Percentiles rank a stretch among this genome's conserved stretches.
Evolutionary conservation across 92 coral and sea anemone genomes (phyloP).

Genomic region (Epizoanthus stellaris): DNA sequence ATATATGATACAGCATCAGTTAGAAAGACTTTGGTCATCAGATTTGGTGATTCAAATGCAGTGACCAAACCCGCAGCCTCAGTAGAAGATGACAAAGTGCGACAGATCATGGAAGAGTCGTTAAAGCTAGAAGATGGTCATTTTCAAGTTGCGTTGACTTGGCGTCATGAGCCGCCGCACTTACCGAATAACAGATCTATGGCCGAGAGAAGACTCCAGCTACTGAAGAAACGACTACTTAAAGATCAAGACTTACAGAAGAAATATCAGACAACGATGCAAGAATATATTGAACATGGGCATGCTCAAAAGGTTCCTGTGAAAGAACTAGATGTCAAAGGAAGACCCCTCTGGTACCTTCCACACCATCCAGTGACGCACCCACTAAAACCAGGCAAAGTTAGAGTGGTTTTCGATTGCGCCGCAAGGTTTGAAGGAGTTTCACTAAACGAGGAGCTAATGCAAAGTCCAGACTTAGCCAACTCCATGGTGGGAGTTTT

Average conservation of each 20-base stretch:
- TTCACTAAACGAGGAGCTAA: slow-evolving; percentile 25
- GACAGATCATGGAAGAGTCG: slow-evolving; percentile 48
- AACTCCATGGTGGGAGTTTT: slow-evolving; percentile 43
- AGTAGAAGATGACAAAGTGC: slow-evolving; percentile 52
- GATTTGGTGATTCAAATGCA: slow-evolving; percentile 46
- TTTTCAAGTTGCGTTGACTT: slow-evolving; percentile 60
- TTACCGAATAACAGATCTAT: slow-evolving; percentile 45
- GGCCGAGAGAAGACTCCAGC: slow-evolving; percentile 48
- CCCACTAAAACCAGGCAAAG: slow-evolving; percentile 39
- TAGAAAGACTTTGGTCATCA: slow-evolving; percentile 59
- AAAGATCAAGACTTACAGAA: slow-evolving; percentile 36
- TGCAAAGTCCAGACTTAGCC: slow-evolving; percentile 41
- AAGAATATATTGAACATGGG: slow-evolving; percentile 24
- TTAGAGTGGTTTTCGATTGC: slow-evolving; percentile 50
- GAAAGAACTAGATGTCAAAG: slow-evolving; percentile 7
- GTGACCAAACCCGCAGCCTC: slow-evolving; percentile 35
- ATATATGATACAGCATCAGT: slow-evolving; percentile 35
- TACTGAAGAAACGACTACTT: slow-evolving; percentile 48
- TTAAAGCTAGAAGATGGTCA: slow-evolving; percentile 39
- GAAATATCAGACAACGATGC: slow-evolving; percentile 48
- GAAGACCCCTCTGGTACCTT: slow-evolving; percentile 48
- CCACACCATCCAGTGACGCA: slow-evolving; percentile 55
- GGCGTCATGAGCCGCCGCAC: slow-evolving; percentile 42
- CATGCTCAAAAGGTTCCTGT: slow-evolving; percentile 34
- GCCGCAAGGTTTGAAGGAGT: slow-evolving; percentile 30